Percentiles rank a stretch among this genome's conserved stretches.
Evolutionary conservation across 2,888 invertebrate species (phyloP).

Genomic region (Labia minor): DNA sequence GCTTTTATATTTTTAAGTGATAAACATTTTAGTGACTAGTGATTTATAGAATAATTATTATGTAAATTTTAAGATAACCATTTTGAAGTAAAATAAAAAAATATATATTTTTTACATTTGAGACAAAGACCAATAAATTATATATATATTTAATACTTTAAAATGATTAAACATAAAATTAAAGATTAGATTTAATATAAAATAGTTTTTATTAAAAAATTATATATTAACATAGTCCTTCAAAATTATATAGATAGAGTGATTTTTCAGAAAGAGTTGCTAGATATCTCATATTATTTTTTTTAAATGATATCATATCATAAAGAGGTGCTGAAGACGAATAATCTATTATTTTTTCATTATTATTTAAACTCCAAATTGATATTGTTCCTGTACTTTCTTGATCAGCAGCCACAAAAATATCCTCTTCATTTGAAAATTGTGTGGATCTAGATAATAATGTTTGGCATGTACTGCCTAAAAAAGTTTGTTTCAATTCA

Average conservation of each 20-base stretch:
- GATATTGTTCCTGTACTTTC: conserved; percentile 56
- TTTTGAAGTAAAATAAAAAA: not conserved
- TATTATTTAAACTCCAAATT: conserved; percentile 50
- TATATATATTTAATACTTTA: not conserved
- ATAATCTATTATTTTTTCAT: conserved; percentile 43
- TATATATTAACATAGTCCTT: conserved; percentile 31
- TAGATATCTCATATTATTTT: conserved; percentile 43
- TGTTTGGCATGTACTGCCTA: conserved; percentile 55
- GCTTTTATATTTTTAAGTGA: no score
- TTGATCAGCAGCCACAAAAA: conserved; percentile 61
- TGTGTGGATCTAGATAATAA: conserved; percentile 55
- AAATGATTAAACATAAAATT: not conserved
- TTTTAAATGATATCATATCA: conserved; percentile 52
- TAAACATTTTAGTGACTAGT: no score
- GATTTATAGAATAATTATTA: no score
- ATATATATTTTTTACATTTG: not conserved
- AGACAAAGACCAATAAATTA: not conserved
- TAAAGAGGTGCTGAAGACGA: conserved; percentile 54
- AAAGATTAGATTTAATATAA: not conserved
- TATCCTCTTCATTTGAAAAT: conserved; percentile 44
- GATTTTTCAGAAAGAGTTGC: conserved; percentile 56
- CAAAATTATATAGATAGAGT: conserved; percentile 48
- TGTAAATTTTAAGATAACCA: no score
- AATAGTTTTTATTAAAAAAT: not conserved
- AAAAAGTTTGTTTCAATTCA: conserved; percentile 46